Percentiles rank a stretch among this genome's conserved stretches.
Conservation (phyloP, 2,113 vertebrate genomes). For the Mugil cephalus region DNA sequence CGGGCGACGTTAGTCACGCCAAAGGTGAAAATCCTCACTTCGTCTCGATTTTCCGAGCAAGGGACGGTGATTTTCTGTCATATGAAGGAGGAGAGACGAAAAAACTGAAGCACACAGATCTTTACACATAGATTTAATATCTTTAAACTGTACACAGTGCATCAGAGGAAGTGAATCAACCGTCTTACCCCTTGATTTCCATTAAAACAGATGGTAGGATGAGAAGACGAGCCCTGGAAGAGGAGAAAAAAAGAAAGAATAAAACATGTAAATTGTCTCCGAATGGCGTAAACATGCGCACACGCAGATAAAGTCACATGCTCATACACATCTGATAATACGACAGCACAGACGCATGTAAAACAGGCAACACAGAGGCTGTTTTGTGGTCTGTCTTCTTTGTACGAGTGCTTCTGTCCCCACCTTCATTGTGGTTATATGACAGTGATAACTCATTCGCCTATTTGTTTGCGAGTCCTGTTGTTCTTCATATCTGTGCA, state of each 20-base stretch:
- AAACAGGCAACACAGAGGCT: conserved; percentile 1
- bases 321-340: background rate
- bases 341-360: background rate
- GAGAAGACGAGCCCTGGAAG: conserved; percentile 82
- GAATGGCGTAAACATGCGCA: background rate
- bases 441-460: too few species aligned
- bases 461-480: background rate
- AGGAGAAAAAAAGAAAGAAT: background rate
- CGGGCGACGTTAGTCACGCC: conserved; percentile 89
- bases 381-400: conserved; percentile 12
- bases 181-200: conserved; percentile 92
- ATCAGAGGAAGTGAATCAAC: background rate
- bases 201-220: conserved; percentile 90
- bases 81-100: background rate
- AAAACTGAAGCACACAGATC: too few species aligned
- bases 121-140: background rate
- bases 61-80: conserved; percentile 90
- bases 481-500: too few species aligned
- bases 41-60: conserved; percentile 78
- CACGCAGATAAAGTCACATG: background rate
- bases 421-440: conserved; percentile 31
- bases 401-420: background rate
- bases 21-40: conserved; percentile 87
- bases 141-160: background rate
- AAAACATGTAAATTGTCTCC: too few species aligned